A percentile compares a stretch with the other conserved stretches of the same genome.
Conservation (phyloP, 2,888 invertebrate genomes). For the Nomada ruficornis region DNA sequence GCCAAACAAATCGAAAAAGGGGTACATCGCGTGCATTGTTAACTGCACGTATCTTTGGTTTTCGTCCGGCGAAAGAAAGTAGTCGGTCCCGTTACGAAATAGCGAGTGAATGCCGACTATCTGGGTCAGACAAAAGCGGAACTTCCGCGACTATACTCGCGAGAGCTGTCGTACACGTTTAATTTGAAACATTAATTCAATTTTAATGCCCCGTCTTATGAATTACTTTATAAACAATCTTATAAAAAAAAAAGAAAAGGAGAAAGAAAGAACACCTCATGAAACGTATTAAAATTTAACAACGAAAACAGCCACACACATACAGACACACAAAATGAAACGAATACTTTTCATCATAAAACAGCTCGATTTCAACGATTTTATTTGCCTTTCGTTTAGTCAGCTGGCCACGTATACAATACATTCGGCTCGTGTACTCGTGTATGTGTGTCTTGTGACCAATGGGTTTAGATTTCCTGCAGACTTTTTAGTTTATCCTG, state of each 20-base stretch:
- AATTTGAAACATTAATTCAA: slow-evolving; percentile 24
- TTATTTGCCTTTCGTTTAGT: background rate
- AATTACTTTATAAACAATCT: background rate
- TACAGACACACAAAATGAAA: no score
- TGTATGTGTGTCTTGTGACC: slow-evolving; percentile 8
- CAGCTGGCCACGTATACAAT: background rate
- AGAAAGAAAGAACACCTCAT: no score
- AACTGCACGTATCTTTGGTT: slow-evolving; percentile 47
- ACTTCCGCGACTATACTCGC: slow-evolving; percentile 76
- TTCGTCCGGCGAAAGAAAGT: slow-evolving; percentile 69
- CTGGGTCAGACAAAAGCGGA: slow-evolving; percentile 83
- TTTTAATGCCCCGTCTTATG: slow-evolving; percentile 11
- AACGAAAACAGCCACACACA: no score
- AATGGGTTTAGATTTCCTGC: slow-evolving; percentile 20
- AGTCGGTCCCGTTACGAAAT: slow-evolving; percentile 83
- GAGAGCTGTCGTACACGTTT: slow-evolving; percentile 38
- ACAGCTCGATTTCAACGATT: no score
- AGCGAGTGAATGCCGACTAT: slow-evolving; percentile 83
- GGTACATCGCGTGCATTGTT: slow-evolving; percentile 20
- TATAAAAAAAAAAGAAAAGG: background rate
- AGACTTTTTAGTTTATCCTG: slow-evolving; percentile 6
- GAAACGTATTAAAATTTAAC: no score
- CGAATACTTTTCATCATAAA: no score
- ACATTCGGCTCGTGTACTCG: no score
- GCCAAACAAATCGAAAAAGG: slow-evolving; percentile 13